A percentile compares a stretch with the other conserved stretches of the same genome.
These are phyloP conservation scores for Sogatella furcifera DNA, from an alignment of 1,140 invertebrate species.

Conservation along the genomic window DNA sequence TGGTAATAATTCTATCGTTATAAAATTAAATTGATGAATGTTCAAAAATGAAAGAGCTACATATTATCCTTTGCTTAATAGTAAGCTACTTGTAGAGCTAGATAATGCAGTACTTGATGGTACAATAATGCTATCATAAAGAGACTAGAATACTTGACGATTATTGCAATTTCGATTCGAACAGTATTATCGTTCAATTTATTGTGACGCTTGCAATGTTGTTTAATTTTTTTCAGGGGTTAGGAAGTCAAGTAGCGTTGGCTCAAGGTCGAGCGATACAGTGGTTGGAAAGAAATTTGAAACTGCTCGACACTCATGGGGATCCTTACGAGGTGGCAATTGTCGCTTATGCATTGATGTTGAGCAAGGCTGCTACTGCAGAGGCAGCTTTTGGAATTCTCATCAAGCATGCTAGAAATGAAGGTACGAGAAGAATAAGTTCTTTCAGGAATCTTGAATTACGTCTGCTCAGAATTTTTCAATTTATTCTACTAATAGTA, in stretches of 20 bases:
- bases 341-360: slow-evolving; percentile 74
- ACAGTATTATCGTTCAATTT: too few relatives aligned
- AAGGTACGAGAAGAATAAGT: slow-evolving; percentile 36
- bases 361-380: slow-evolving; percentile 63
- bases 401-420: slow-evolving; percentile 45
- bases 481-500: not conserved
- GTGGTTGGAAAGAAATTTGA: slow-evolving; percentile 78
- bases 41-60: too few relatives aligned
- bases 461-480: not conserved
- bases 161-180: not conserved
- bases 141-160: too few relatives aligned
- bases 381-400: slow-evolving; percentile 73
- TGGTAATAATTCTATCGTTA: too few relatives aligned
- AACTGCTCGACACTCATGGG: slow-evolving; percentile 53
- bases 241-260: slow-evolving; percentile 57
- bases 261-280: slow-evolving; percentile 56
- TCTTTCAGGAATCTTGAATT: not conserved
- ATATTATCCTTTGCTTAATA: too few relatives aligned
- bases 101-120: too few relatives aligned
- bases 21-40: too few relatives aligned
- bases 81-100: too few relatives aligned
- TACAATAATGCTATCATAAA: too few relatives aligned
- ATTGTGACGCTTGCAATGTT: too few relatives aligned
- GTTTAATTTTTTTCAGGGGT: slow-evolving; percentile 35
- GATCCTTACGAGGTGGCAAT: slow-evolving; percentile 77